Evolutionary conservation across 2,888 invertebrate species (phyloP).

Genomic region (Copidosoma aretas): DNA sequence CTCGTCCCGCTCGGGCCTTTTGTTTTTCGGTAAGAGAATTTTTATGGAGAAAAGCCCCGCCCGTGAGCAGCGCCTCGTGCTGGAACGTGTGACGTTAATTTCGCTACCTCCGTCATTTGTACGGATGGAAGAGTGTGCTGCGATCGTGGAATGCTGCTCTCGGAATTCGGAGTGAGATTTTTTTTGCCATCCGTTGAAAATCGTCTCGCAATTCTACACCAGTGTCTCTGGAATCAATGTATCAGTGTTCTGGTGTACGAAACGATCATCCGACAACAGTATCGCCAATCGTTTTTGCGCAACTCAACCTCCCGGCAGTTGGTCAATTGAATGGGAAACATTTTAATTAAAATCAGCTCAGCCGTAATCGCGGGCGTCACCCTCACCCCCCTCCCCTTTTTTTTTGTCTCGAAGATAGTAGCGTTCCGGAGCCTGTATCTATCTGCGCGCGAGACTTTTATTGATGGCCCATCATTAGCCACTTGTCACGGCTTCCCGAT

Average conservation of each 20-base stretch:
- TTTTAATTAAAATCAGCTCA: slow-evolving; percentile 24
- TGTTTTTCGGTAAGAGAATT: slow-evolving; percentile 34
- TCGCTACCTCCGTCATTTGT: neutral
- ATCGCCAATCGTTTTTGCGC: neutral
- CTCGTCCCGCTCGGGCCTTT: slow-evolving; percentile 4
- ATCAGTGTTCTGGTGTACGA: too few relatives aligned
- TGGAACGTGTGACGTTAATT: slow-evolving; percentile 32
- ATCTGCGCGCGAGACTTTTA: slow-evolving; percentile 34
- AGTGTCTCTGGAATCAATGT: neutral
- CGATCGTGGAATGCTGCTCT: too few relatives aligned
- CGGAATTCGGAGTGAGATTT: too few relatives aligned
- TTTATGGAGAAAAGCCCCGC: slow-evolving; percentile 32
- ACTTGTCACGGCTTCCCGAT: slow-evolving; percentile 32
- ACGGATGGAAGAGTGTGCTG: too few relatives aligned
- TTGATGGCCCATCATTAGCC: slow-evolving; percentile 37
- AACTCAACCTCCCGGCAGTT: too few relatives aligned
- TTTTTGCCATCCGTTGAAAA: neutral
- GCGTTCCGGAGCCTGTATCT: slow-evolving; percentile 12
- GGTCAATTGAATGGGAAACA: slow-evolving; percentile 7
- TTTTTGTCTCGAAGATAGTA: neutral
- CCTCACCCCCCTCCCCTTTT: neutral
- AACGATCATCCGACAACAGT: too few relatives aligned
- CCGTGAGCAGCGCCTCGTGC: slow-evolving; percentile 32
- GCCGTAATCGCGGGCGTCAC: slow-evolving; percentile 10
- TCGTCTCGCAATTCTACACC: too few relatives aligned